Evolutionary conservation across 2,888 invertebrate species (phyloP), one percentile per base, ranked within the genome.

Genomic region (Noctuana brunneofusca): DNA sequence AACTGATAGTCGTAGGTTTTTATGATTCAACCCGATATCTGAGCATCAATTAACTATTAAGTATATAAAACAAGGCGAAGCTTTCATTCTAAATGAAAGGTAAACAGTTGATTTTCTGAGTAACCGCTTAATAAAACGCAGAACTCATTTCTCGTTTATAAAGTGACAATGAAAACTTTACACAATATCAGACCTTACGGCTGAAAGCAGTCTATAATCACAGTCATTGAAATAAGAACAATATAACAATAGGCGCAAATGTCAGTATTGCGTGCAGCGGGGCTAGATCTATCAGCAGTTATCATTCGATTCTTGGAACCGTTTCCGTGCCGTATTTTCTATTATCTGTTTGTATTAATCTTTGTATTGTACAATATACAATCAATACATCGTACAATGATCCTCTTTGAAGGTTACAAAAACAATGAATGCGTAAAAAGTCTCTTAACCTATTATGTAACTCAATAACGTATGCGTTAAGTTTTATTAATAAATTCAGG

Each of bases 201-300:
- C 22, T 54, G 54, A 43, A 58, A 58, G 57, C 57, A 58, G 35
- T 48, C 22, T 35, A 43, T 60, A 60, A 54, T 60, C 60, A 53
- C 41, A 60, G 22, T 54, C 41, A 35, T 43, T 58, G n/a, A 38
- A 54, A 54, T 60, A 60, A 54, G 46, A 60, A 35, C 38, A 46
- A 54, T 54, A 38, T 60, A 60, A 60, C 60, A 60, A 60, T 32
- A 53, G 53, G 18, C 38, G n/a, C 38, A 60, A 79, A 80, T 78
- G 73, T 71, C 67, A 68, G 69, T 66, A 79, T 78, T 66, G 76
- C 79, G 76, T 79, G 76, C 64, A 54, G 53, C 55, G 41, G 46
- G 50, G 43, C 46, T 65, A 46, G 67, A 73, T 75, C 72, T 72
- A 74, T 75, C 72, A 74, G 68, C 35, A 60, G 59, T 59, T 75